A percentile compares a stretch with the other conserved stretches of the same genome.
Conservation (phyloP, 2,797 vertebrate species). For the Buphagus erythrorhynchus region DNA sequence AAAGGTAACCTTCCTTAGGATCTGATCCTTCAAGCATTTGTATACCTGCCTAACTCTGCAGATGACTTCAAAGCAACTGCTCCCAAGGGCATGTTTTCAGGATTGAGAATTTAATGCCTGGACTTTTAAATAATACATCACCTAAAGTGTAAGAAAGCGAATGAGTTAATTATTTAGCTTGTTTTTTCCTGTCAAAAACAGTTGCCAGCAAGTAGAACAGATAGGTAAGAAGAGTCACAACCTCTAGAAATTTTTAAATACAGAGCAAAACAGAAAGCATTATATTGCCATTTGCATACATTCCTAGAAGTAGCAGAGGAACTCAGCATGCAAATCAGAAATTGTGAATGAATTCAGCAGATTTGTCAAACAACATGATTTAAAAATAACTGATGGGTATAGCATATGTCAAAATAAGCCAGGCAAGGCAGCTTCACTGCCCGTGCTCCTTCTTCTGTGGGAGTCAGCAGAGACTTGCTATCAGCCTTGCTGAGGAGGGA, state of each 20-base stretch:
- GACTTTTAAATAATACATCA: slow-evolving; percentile 58
- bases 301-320: not conserved
- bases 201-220: slow-evolving; percentile 57
- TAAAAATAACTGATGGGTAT: slow-evolving; percentile 7
- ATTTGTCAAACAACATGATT: not conserved
- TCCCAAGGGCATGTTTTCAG: slow-evolving; percentile 8
- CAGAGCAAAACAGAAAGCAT: slow-evolving; percentile 43
- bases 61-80: not conserved
- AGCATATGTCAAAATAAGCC: slow-evolving; percentile 49
- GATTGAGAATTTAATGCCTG: slow-evolving; percentile 18
- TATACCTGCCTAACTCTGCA: not conserved
- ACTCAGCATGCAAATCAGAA: not conserved
- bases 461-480: not conserved
- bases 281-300: not conserved
- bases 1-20: not conserved
- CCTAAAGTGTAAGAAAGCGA: slow-evolving; percentile 41
- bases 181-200: slow-evolving; percentile 45
- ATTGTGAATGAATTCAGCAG: slow-evolving; percentile 44
- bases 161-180: slow-evolving; percentile 69
- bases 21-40: not conserved
- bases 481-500: not conserved
- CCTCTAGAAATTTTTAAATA: slow-evolving; percentile 46
- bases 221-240: slow-evolving; percentile 63
- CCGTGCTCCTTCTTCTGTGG: slow-evolving; percentile 9
- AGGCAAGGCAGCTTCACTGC: not conserved